Evolutionary conservation across 2,113 vertebrate species (phyloP).

Genomic region (Nesospiza acunhae): DNA sequence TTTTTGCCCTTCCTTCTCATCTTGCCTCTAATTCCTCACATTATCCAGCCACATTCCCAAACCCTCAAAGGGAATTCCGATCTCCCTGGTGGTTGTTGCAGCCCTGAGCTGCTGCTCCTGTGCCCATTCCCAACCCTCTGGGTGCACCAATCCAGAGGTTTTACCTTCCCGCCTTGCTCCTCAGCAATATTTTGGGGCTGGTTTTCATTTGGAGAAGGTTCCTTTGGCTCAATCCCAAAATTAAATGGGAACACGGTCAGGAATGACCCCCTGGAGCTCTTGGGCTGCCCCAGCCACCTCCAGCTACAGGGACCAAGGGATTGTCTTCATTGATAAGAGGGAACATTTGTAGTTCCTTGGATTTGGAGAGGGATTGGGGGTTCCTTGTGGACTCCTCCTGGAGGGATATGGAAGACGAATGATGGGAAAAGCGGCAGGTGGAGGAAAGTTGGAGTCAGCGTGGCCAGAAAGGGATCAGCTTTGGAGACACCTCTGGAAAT

Average conservation of each 20-base stretch:
- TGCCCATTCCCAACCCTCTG: neutral
- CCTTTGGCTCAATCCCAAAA: neutral
- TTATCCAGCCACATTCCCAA: neutral
- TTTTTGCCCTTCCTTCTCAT: neutral
- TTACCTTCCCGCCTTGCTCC: neutral
- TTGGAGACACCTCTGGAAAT: rapidly evolving
- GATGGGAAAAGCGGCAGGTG: neutral
- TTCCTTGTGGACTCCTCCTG: neutral
- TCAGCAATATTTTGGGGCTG: neutral
- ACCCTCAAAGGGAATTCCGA: neutral
- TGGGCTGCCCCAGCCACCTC: neutral
- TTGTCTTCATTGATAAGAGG: neutral
- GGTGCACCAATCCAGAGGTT: neutral
- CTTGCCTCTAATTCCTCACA: neutral
- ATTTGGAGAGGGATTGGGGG: neutral
- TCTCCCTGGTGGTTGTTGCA: neutral
- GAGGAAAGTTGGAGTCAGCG: neutral
- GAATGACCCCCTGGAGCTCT: neutral
- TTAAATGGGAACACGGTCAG: neutral
- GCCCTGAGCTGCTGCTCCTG: neutral
- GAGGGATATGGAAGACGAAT: neutral
- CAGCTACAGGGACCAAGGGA: neutral
- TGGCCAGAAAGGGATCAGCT: neutral
- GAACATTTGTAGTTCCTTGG: neutral
- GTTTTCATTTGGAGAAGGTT: neutral